phyloP scores from a whole-genome alignment of 2,113 vertebrate species.

The Rissa tridactyla region DNA sequence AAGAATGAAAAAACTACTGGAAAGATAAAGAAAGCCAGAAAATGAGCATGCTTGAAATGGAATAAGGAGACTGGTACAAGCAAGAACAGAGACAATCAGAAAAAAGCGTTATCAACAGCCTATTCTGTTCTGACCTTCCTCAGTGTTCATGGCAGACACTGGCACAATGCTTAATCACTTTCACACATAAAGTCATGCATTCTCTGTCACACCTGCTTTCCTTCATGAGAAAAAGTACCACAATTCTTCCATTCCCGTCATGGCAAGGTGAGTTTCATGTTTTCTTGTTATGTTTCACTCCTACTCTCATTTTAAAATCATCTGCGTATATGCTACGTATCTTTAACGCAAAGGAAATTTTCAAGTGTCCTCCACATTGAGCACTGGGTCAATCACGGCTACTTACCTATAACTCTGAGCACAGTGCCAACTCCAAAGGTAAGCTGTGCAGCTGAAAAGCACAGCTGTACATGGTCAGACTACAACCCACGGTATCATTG shows the following conservation, averaged over 20 bases:
- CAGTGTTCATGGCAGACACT: background rate
- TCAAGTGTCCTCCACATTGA: background rate
- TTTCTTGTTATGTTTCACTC: background rate
- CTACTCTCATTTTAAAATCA: background rate
- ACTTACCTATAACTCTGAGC: slow-evolving; percentile 44
- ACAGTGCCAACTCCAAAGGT: background rate
- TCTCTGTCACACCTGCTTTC: background rate
- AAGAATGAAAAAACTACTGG: background rate
- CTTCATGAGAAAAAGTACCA: background rate
- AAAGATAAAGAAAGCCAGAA: background rate
- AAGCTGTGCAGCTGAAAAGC: background rate
- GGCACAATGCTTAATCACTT: background rate
- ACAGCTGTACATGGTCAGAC: background rate
- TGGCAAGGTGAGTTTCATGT: background rate
- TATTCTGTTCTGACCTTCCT: background rate
- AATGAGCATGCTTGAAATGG: background rate
- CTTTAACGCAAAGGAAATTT: background rate
- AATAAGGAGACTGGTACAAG: background rate
- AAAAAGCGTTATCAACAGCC: background rate
- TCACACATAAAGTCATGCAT: background rate
- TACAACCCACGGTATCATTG: background rate
- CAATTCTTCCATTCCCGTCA: background rate
- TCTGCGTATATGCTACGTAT: background rate
- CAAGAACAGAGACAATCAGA: background rate
- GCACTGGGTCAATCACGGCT: background rate